Base-by-base conservation (phyloP, 2,113 vertebrate genomes). In the Odontophorus gujanensis region DNA sequence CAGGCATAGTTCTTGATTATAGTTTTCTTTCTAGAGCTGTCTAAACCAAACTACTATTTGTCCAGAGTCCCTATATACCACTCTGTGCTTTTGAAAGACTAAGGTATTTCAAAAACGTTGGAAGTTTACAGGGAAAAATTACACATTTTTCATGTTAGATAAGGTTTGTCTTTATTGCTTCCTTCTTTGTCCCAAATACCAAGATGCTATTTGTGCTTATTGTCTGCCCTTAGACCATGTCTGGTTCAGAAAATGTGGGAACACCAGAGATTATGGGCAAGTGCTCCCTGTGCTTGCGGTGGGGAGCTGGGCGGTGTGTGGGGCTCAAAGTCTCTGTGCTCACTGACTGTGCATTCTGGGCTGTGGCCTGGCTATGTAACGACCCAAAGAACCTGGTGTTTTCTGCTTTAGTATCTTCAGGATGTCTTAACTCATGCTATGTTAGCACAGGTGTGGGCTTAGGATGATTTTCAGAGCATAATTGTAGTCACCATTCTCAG, bases 131-230 rank as follows among this genome's bases (percentile, higher is more conserved):
- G 11, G n/a, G 30, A 30, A 69, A 20, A 74, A 53, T 15, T 30
- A 28, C 16, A 16, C 28, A 6, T 53, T 53, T 53, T 53, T 53
- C 13, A 10, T 21, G 10, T 76, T 87, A 38, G 34, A 32, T 83
- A 43, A 78, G 34, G 62, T 45, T 82, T 83, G n/a, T 58, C 1
- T 1, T 22, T 66, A 19, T 59, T 96, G 65, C 57, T 81, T 93
- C 62, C 74, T 63, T 84, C 6, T 45, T 67, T 38, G 43, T 51
- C 84, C 59, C 34, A 75, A 78, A 75, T 89, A 69, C 48, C 66
- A 90, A 22, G 65, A 57, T 84, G 55, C 34, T 72, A 2, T 84
- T 84, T 89, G 25, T 89, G 66, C 43, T 71, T 67, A 68, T 84
- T 90, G 95, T 65, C 87, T 91, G 51, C 38, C 43, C 13, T 36